Conservation (phyloP, 2,888 invertebrate genomes). For the Lacanobia oleracea region DNA sequence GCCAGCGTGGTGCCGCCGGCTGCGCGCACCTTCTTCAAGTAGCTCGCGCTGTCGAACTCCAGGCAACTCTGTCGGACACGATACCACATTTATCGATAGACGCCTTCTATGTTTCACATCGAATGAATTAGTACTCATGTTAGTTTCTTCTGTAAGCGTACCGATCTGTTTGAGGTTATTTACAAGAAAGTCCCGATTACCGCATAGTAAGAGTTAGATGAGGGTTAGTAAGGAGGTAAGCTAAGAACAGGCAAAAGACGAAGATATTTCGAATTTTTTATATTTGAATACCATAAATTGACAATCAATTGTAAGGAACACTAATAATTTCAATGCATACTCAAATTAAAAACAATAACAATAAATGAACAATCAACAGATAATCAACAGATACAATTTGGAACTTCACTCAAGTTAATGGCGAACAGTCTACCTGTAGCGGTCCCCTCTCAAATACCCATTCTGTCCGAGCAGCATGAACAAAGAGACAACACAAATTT, state of each 20-base stretch:
- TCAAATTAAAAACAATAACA: slow-evolving; percentile 78
- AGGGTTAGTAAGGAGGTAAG: slow-evolving; percentile 72
- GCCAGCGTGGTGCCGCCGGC: slow-evolving; percentile 84
- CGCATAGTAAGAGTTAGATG: slow-evolving; percentile 38
- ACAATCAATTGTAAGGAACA: slow-evolving; percentile 79
- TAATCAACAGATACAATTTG: slow-evolving; percentile 71
- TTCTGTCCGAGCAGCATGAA: slow-evolving; percentile 88
- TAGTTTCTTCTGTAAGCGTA: slow-evolving; percentile 49
- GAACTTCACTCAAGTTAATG: slow-evolving; percentile 67
- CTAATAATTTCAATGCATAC: slow-evolving; percentile 81
- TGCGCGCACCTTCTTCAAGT: slow-evolving; percentile 86
- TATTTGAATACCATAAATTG: slow-evolving; percentile 82
- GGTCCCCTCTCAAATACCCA: slow-evolving; percentile 86
- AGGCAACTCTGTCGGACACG: slow-evolving; percentile 86
- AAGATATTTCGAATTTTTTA: slow-evolving; percentile 77
- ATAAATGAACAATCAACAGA: slow-evolving; percentile 70
- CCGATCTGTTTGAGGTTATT: slow-evolving; percentile 43
- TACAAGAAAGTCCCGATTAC: slow-evolving; percentile 52
- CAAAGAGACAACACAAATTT: slow-evolving; percentile 80
- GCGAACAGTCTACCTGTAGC: slow-evolving; percentile 83
- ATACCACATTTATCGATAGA: slow-evolving; percentile 65
- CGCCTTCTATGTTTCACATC: slow-evolving; percentile 31
- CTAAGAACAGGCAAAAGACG: slow-evolving; percentile 82
- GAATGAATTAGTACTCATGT: slow-evolving; percentile 45
- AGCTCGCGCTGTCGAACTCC: slow-evolving; percentile 89